Conservation (phyloP, 2,797 vertebrate genomes). For the Sebastes matsubarae region DNA sequence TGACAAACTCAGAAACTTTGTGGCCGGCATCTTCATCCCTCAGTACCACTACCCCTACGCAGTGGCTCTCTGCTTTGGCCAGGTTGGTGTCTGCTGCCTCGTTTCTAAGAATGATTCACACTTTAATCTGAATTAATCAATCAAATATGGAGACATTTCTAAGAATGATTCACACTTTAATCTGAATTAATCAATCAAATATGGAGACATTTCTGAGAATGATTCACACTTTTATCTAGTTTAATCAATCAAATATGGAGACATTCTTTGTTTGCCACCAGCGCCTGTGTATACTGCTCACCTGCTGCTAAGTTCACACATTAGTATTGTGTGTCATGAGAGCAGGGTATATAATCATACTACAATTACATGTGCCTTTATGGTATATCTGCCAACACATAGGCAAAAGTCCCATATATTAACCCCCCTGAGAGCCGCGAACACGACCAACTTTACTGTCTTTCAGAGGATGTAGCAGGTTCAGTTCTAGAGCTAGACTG, state of each 20-base stretch:
- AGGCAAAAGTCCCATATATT: background rate
- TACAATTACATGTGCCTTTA: background rate
- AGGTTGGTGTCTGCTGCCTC: slow-evolving; percentile 69
- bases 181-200: background rate
- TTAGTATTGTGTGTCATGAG: background rate
- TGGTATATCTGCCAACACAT: background rate
- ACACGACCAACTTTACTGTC: too few relatives aligned
- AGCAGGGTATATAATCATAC: background rate
- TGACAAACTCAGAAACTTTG: slow-evolving; percentile 77
- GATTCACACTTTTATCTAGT: background rate
- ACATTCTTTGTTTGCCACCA: too few relatives aligned
- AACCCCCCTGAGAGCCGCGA: too few relatives aligned
- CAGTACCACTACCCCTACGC: slow-evolving; percentile 83
- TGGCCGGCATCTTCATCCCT: slow-evolving; percentile 78
- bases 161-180: background rate
- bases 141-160: too few relatives aligned
- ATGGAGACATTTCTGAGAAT: too few relatives aligned
- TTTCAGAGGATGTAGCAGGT: too few relatives aligned
- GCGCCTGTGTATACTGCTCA: background rate
- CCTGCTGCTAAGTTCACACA: background rate
- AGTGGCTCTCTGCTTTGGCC: slow-evolving; percentile 77
- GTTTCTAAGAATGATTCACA: background rate
- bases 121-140: background rate
- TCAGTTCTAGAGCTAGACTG: too few relatives aligned
- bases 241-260: background rate